Evolutionary conservation across 2,888 invertebrate genomes (phyloP), one percentile per base, ranked within the genome.

Genomic region (Drosophila kokeensis): DNA sequence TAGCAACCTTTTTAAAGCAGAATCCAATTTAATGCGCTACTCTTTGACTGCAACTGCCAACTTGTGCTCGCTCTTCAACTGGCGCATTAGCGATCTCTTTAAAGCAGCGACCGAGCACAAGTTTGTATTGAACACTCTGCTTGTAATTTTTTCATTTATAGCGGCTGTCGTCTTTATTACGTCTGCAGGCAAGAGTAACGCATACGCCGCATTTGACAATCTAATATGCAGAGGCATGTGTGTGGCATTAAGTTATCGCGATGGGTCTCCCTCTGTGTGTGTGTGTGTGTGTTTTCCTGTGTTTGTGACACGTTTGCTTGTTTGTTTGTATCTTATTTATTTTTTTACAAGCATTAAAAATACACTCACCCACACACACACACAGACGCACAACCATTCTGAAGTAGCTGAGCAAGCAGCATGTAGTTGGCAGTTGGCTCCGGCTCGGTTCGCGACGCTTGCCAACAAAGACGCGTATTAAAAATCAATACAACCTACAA

Each of bases 401-500:
- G 52, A 38, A 68, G 38, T 29, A 50, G 64, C 60, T 32, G 40
- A 34, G 67, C 62, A 72, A 81, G 70, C 75, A 73, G 67, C 72
- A 72, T 81, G 84, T 86, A 79, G 76, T 76, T 45, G 45, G 45
- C 45, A 81, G 76, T 80, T 82, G 67, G 76, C 71, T 73, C 65
- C 55, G 68, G 32, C 55, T 67, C 67, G 69, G 11, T 36, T 27
- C 49, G 63, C 65, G 68, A 61, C 64, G 73, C 52, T 76, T 87
- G 83, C 80, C 82, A 83, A 68, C 66, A 76, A 76, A 38, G 67
- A 65, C 79, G 79, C 78, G 82, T 69, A 89, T 85, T 85, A 83
- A 85, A 85, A 85, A 85, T 85, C 85, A 85, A 85, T 85, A 89
- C 73, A 81, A 89, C 69, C 73, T 73, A 86, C 88, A 84, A 84